Evolutionary conservation across 2,888 invertebrate genomes (phyloP).

Genomic region (Thysanoteuthis rhombus): DNA sequence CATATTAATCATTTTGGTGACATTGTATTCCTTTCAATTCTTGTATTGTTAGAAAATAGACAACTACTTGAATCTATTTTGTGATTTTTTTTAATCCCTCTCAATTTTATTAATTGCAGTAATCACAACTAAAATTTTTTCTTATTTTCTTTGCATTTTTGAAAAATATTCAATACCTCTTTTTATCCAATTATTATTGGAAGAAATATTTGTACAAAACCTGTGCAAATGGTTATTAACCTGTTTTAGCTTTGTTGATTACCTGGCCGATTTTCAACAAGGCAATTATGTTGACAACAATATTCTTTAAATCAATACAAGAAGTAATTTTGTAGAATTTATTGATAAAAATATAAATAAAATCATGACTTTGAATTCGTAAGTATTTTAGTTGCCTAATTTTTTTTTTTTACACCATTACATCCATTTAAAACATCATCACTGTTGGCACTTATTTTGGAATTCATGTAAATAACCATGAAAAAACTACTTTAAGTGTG

Average conservation of each 20-base stretch:
- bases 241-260: neutral
- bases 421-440: neutral
- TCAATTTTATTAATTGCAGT: neutral
- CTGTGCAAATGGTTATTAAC: neutral
- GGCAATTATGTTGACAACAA: neutral
- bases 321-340: neutral
- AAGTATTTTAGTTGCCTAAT: neutral
- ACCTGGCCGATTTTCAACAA: neutral
- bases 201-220: neutral
- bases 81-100: neutral
- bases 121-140: neutral
- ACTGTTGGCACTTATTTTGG: neutral
- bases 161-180: neutral
- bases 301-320: neutral
- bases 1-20: neutral
- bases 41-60: neutral
- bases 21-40: neutral
- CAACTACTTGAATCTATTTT: neutral
- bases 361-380: neutral
- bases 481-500: neutral
- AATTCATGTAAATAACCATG: neutral
- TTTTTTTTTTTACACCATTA: neutral
- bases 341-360: neutral
- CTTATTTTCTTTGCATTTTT: neutral
- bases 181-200: neutral